Conservation (phyloP, 2,797 vertebrate species). For the Eupleurogrammus muticus region DNA sequence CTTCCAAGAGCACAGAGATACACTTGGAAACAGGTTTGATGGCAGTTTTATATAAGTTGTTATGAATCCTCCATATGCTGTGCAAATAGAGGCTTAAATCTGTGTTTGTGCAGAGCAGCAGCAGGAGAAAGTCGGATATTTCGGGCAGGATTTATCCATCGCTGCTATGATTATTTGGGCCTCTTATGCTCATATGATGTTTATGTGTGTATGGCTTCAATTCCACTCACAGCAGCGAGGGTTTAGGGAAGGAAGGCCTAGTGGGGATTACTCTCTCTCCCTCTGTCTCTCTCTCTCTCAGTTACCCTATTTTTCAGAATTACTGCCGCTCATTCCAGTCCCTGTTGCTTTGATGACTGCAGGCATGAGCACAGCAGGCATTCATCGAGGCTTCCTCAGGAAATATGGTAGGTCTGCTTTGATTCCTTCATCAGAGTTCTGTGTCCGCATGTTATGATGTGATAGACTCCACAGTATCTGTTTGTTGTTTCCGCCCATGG, state of each 20-base stretch:
- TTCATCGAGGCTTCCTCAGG: constrained; percentile 85
- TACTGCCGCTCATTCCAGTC: constrained; percentile 54
- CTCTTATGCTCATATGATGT: constrained; percentile 56
- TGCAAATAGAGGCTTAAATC: constrained; percentile 11
- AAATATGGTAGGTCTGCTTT: constrained; percentile 84
- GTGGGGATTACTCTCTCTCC: constrained; percentile 70
- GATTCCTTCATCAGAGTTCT: background rate
- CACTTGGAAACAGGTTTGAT: constrained; percentile 22
- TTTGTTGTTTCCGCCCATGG: constrained; percentile 4
- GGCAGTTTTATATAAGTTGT: constrained; percentile 31
- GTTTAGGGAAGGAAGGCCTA: constrained; percentile 69
- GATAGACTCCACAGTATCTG: background rate
- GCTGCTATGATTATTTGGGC: constrained; percentile 58
- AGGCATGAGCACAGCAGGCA: constrained; percentile 80
- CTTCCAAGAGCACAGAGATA: constrained; percentile 13
- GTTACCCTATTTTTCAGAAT: constrained; percentile 62
- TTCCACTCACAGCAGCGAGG: constrained; percentile 52
- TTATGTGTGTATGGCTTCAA: constrained; percentile 51
- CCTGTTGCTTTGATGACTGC: constrained; percentile 56
- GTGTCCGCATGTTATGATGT: background rate
- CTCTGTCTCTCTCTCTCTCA: constrained; percentile 38
- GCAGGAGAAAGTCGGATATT: constrained; percentile 27
- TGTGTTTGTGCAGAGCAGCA: constrained; percentile 15
- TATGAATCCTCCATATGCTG: constrained; percentile 25
- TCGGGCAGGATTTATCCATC: constrained; percentile 55